Percentiles rank a stretch among this genome's conserved stretches.
These are phyloP conservation scores for Sycophaga agraensis DNA, from an alignment of 1,140 invertebrate genomes.

Conservation along the genomic window DNA sequence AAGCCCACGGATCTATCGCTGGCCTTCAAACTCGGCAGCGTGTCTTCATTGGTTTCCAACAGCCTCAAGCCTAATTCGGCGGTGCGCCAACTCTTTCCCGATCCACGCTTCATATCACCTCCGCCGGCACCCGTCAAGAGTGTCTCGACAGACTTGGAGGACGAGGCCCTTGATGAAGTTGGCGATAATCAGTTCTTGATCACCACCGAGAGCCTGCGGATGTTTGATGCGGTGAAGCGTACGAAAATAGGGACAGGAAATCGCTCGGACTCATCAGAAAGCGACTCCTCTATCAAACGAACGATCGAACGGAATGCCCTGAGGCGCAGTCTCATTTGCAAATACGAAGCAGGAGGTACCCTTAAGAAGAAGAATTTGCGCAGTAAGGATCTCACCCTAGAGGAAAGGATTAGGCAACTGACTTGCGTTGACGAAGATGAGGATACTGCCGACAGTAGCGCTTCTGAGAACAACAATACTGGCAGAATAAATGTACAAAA, in stretches of 20 bases:
- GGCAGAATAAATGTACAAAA: neutral
- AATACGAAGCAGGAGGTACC: conserved; percentile 55
- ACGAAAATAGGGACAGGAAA: conserved; percentile 55
- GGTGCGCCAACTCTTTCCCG: conserved; percentile 71
- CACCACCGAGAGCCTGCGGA: conserved; percentile 65
- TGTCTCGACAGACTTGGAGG: conserved; percentile 22
- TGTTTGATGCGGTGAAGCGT: conserved; percentile 67
- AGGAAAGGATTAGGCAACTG: conserved; percentile 76
- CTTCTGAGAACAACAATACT: conserved; percentile 26
- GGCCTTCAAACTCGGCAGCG: conserved; percentile 63
- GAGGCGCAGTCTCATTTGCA: conserved; percentile 66
- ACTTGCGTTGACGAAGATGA: conserved; percentile 80
- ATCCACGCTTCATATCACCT: conserved; percentile 61
- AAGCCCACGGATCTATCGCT: conserved; percentile 59
- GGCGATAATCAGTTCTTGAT: conserved; percentile 58
- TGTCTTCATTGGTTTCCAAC: conserved; percentile 61
- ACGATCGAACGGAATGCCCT: conserved; percentile 76
- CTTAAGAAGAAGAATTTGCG: conserved; percentile 52
- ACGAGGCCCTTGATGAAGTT: conserved; percentile 35
- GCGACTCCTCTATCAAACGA: conserved; percentile 61
- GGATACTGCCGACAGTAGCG: conserved; percentile 33
- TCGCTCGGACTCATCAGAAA: conserved; percentile 52
- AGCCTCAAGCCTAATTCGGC: conserved; percentile 71
- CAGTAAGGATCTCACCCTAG: conserved; percentile 63
- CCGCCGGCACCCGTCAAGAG: conserved; percentile 57